Evolutionary conservation across 2,888 invertebrate genomes (phyloP).

Genomic region (Chydorus sphaericus): DNA sequence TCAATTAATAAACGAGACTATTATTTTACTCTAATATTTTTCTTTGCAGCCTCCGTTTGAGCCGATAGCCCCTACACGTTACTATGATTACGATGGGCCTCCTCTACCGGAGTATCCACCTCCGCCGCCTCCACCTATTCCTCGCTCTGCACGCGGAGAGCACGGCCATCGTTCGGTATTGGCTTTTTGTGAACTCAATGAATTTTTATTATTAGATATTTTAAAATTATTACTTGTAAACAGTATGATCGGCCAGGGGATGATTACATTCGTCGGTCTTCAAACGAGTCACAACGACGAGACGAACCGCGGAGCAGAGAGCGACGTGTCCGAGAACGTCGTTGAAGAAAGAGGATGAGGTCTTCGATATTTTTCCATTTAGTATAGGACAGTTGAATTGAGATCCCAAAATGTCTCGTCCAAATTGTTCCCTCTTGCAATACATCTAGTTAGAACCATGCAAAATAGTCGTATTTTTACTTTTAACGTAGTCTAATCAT

Average conservation of each 20-base stretch:
- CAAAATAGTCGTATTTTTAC: too few species aligned
- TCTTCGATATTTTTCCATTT: not conserved
- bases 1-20: not conserved
- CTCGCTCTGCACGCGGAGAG: constrained; percentile 25
- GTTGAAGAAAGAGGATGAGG: constrained; percentile 19
- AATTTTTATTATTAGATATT: constrained; percentile 9
- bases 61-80: constrained; percentile 53
- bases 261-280: constrained; percentile 73
- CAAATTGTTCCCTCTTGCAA: too few species aligned
- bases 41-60: constrained; percentile 30
- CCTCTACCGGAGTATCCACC: constrained; percentile 59
- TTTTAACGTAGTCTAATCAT: too few species aligned
- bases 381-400: not conserved
- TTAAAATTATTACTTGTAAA: constrained; percentile 17
- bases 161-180: constrained; percentile 25
- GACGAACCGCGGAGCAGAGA: constrained; percentile 44
- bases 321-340: constrained; percentile 36
- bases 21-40: constrained; percentile 2
- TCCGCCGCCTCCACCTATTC: constrained; percentile 33
- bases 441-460: too few species aligned
- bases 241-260: constrained; percentile 74
- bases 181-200: not conserved
- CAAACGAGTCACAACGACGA: constrained; percentile 45
- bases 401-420: too few species aligned
- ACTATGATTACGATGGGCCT: constrained; percentile 68